Conservation (phyloP, 1,140 invertebrate genomes). For the Arion vulgaris region DNA sequence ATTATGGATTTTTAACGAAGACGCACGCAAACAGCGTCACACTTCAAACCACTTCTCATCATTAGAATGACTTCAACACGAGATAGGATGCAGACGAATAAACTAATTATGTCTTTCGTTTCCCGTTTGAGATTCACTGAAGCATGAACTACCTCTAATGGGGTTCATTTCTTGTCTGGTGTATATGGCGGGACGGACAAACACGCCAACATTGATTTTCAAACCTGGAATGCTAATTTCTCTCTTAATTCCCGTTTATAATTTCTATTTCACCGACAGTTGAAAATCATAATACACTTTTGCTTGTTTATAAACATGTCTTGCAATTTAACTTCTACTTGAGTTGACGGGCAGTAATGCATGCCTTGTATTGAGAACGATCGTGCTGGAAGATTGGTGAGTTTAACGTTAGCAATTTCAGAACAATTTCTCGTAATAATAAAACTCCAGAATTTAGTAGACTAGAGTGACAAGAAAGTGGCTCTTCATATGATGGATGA, state of each 20-base stretch:
- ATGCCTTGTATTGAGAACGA: background rate
- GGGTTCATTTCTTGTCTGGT: background rate
- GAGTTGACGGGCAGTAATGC: background rate
- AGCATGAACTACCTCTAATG: background rate
- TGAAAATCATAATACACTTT: background rate
- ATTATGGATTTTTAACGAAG: too few relatives aligned
- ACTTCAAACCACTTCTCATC: too few relatives aligned
- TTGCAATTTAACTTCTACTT: background rate
- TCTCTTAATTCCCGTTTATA: background rate
- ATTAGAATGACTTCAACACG: slow-evolving; percentile 64
- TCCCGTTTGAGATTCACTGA: background rate
- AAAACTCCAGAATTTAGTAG: background rate
- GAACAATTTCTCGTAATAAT: background rate
- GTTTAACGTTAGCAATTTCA: background rate
- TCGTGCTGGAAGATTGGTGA: background rate
- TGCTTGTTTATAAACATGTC: background rate
- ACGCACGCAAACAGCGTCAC: too few relatives aligned
- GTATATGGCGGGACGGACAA: background rate
- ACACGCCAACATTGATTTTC: background rate
- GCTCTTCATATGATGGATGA: background rate
- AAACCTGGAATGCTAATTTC: slow-evolving; percentile 6
- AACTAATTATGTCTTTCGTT: background rate
- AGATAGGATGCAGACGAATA: background rate
- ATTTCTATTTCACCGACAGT: slow-evolving; percentile 5
- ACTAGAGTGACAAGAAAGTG: background rate